Conservation (phyloP, 2,797 vertebrate species). For the Melopsittacus undulatus region DNA sequence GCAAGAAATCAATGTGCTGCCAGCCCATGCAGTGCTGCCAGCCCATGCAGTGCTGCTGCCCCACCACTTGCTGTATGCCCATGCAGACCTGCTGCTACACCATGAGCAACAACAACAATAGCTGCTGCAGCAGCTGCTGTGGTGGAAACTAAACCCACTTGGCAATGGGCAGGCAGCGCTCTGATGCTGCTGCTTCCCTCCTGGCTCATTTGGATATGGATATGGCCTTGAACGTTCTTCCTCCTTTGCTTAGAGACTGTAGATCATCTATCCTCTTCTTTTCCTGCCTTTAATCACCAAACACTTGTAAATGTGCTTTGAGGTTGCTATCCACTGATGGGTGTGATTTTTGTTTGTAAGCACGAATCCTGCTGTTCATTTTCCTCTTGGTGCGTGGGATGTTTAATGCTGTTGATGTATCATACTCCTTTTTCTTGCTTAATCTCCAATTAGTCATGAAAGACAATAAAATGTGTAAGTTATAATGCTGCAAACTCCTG, state of each 20-base stretch:
- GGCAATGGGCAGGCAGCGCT: not conserved
- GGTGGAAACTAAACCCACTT: not conserved
- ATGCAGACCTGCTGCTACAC: not conserved
- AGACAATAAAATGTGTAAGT: not conserved
- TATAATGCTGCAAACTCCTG: not conserved
- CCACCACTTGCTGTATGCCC: slow-evolving; percentile 14
- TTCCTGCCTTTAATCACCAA: not conserved
- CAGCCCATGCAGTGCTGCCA: not conserved
- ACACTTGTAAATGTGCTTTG: not conserved
- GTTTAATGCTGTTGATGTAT: not conserved
- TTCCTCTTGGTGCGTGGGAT: not conserved
- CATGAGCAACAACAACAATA: not conserved
- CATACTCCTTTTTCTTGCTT: not conserved
- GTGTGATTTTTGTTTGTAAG: not conserved
- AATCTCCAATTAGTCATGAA: not conserved
- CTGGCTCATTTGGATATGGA: not conserved
- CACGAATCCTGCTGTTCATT: not conserved
- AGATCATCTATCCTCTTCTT: not conserved
- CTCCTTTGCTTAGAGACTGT: not conserved
- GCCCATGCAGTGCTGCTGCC: not conserved
- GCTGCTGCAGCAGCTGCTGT: no score
- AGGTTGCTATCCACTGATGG: not conserved
- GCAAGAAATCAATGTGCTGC: not conserved
- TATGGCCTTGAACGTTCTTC: fast-evolving
- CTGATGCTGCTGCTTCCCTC: not conserved